Percentiles rank a stretch among this genome's conserved stretches.
Evolutionary conservation across 2,113 vertebrate genomes (phyloP).

Genomic region (Tetrax tetrax): DNA sequence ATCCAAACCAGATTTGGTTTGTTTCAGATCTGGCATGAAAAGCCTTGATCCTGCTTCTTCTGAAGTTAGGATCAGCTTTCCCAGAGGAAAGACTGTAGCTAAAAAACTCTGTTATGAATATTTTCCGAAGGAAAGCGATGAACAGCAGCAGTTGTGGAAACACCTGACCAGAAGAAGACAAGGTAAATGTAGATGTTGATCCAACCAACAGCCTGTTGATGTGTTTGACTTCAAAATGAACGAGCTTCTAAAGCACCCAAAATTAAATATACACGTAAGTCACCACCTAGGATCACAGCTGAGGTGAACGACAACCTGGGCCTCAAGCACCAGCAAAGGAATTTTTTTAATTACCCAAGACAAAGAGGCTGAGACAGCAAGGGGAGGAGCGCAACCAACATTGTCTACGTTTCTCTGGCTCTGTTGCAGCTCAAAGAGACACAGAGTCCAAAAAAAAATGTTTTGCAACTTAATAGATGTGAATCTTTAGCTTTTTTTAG

Average conservation of each 20-base stretch:
- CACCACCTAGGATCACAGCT: background rate
- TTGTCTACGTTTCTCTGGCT: background rate
- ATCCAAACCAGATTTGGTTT: background rate
- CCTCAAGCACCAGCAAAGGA: background rate
- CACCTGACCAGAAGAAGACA: background rate
- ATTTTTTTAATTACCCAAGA: background rate
- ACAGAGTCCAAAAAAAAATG: background rate
- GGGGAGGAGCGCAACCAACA: background rate
- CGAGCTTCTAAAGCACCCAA: background rate
- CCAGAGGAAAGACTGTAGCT: background rate
- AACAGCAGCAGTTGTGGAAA: background rate
- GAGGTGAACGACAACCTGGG: background rate
- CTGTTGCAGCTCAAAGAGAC: background rate
- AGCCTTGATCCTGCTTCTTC: background rate
- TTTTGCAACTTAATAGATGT: background rate
- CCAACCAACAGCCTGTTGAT: background rate
- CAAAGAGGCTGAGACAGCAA: background rate
- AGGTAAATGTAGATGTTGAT: background rate
- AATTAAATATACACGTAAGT: background rate
- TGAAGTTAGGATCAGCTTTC: background rate
- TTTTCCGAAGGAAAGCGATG: background rate
- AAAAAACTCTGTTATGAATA: background rate
- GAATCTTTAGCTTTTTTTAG: background rate
- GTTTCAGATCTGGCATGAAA: background rate
- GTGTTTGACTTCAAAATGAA: background rate